phyloP scores from a whole-genome alignment of 2,888 invertebrate genomes.

The Chesias legatella region DNA sequence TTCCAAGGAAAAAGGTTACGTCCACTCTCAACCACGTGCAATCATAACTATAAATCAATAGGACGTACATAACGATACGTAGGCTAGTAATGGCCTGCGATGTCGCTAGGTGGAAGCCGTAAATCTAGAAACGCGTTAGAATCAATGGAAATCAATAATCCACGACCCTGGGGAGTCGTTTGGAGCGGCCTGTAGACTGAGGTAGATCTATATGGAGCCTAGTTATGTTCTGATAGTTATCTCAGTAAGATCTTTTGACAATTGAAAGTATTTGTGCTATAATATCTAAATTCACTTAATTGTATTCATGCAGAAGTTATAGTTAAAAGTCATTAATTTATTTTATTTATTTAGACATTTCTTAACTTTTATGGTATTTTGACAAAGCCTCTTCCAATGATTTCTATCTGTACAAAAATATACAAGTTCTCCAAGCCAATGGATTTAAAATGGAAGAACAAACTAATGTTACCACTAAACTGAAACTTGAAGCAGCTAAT shows the following conservation, averaged over 20 bases:
- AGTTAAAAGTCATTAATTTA: no score
- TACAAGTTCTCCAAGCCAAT: not conserved
- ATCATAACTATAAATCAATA: constrained; percentile 17
- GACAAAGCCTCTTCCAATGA: no score
- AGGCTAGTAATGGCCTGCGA: constrained; percentile 35
- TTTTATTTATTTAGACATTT: no score
- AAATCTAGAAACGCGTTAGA: constrained; percentile 70
- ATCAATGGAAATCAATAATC: constrained; percentile 74
- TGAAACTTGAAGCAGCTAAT: constrained; percentile 57
- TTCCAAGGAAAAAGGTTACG: not conserved
- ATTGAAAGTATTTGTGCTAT: no score
- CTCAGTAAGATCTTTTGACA: constrained; percentile 12
- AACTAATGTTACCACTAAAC: constrained; percentile 43
- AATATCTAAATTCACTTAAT: no score
- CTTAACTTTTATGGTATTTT: no score
- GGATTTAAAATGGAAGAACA: constrained; percentile 19
- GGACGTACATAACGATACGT: constrained; percentile 13
- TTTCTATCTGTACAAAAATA: no score
- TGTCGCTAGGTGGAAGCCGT: constrained; percentile 49
- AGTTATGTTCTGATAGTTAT: constrained; percentile 17
- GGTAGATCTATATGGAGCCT: constrained; percentile 32
- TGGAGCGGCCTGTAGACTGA: constrained; percentile 36
- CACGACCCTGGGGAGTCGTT: constrained; percentile 62
- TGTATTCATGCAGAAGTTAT: no score
- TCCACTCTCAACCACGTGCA: constrained; percentile 5